A percentile compares a stretch with the other conserved stretches of the same genome.
These are phyloP conservation scores for Coelopa pilipes DNA, from an alignment of 2,888 invertebrate species.

Conservation along the genomic window DNA sequence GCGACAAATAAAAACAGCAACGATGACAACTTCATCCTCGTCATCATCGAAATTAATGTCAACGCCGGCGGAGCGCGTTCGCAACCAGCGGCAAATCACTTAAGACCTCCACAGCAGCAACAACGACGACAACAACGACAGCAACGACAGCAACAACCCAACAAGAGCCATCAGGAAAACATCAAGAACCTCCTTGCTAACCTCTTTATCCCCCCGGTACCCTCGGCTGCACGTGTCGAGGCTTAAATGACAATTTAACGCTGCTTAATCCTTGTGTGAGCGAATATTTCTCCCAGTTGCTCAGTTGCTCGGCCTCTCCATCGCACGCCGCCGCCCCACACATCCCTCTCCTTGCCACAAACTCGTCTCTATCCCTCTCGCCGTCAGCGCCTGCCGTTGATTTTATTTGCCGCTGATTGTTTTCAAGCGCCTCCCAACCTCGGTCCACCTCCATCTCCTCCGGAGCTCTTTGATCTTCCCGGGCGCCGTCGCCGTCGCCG, in stretches of 20 bases:
- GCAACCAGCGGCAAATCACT: constrained; percentile 6
- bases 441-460: neutral
- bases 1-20: too few species aligned
- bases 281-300: constrained; percentile 12
- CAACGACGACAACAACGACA: neutral
- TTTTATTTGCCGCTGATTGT: neutral
- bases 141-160: neutral
- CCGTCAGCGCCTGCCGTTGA: neutral
- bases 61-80: neutral
- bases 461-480: constrained; percentile 1
- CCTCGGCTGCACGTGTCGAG: constrained; percentile 41
- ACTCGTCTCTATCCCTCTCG: too few species aligned
- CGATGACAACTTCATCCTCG: too few species aligned
- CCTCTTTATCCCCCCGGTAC: neutral
- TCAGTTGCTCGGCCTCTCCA: constrained; percentile 26
- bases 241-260: constrained; percentile 48
- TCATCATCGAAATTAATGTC: too few species aligned
- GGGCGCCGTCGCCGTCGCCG: neutral
- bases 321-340: too few species aligned
- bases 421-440: too few species aligned
- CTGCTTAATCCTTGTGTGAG: constrained; percentile 43
- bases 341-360: too few species aligned
- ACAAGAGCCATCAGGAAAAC: neutral
- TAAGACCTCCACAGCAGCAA: neutral
- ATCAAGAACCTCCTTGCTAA: neutral